These are phyloP conservation scores for Drosophila longiperda DNA, from an alignment of 2,888 invertebrate genomes.

Conservation along the genomic window DNA sequence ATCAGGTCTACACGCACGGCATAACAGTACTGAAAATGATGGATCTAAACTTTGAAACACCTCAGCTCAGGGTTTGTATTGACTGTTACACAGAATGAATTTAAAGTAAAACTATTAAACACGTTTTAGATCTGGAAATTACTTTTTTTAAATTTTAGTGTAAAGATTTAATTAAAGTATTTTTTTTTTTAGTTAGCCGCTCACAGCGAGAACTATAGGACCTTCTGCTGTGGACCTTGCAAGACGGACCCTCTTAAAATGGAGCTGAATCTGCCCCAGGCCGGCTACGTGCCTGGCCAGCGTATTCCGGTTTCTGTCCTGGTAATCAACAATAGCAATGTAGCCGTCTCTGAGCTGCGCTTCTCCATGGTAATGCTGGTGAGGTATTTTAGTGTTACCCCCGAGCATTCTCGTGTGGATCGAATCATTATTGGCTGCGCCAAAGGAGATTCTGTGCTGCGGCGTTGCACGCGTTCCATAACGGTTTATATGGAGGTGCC, in stretches of 20 bases:
- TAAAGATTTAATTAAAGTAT: too few relatives aligned
- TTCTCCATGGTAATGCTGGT: slow-evolving; percentile 78
- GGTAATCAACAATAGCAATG: slow-evolving; percentile 87
- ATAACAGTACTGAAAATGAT: slow-evolving; percentile 92
- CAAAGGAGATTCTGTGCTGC: slow-evolving; percentile 72
- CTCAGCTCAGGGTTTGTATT: slow-evolving; percentile 62
- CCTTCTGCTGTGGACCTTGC: slow-evolving; percentile 82
- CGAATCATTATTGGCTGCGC: slow-evolving; percentile 71
- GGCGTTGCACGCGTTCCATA: slow-evolving; percentile 69
- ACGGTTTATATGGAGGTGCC: slow-evolving; percentile 77
- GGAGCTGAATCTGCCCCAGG: slow-evolving; percentile 78
- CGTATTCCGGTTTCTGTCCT: slow-evolving; percentile 83
- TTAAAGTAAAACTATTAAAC: not conserved
- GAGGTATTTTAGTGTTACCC: slow-evolving; percentile 70
- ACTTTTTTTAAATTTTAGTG: not conserved
- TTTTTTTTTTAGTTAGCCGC: slow-evolving; percentile 69
- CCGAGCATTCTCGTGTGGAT: slow-evolving; percentile 68
- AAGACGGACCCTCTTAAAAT: slow-evolving; percentile 80
- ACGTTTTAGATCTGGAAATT: not conserved
- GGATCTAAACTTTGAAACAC: slow-evolving; percentile 90
- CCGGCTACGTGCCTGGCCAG: slow-evolving; percentile 83
- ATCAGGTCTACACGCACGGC: slow-evolving; percentile 90
- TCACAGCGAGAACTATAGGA: slow-evolving; percentile 75
- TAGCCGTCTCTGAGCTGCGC: slow-evolving; percentile 71
- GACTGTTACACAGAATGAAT: not conserved